Conservation (phyloP, 2,797 vertebrate species). For the Tamandua tetradactyla region DNA sequence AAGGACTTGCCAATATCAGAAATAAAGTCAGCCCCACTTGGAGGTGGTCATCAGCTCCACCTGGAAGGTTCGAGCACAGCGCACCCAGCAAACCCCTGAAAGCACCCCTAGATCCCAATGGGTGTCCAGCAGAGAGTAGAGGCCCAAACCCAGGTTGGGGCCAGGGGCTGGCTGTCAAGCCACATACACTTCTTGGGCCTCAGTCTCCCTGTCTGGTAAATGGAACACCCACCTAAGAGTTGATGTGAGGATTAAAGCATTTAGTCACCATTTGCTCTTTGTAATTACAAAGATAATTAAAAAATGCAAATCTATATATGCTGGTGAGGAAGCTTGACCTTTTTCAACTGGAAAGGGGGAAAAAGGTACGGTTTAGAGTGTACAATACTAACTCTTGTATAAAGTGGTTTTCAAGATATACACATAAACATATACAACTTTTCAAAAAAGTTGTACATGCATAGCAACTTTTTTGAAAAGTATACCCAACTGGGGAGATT, state of each 20-base stretch:
- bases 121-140: too few species aligned
- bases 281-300: background rate
- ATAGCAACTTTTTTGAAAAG: background rate
- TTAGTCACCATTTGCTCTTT: background rate
- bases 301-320: background rate
- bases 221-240: fast-evolving
- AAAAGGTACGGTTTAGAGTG: fast-evolving
- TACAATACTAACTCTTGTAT: fast-evolving
- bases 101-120: background rate
- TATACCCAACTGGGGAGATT: background rate
- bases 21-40: too few species aligned
- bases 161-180: background rate
- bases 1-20: background rate
- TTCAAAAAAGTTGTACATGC: too few species aligned
- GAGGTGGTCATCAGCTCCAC: fast-evolving
- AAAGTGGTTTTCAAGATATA: background rate
- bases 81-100: fast-evolving
- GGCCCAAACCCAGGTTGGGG: background rate
- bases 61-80: background rate
- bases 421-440: fast-evolving
- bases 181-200: background rate
- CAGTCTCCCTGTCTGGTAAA: background rate
- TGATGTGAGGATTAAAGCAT: background rate
- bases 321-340: background rate
- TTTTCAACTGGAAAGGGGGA: background rate